Percentiles rank a stretch among this genome's conserved stretches.
Conservation (phyloP, 2,113 vertebrate species). For the Myodes glareolus region DNA sequence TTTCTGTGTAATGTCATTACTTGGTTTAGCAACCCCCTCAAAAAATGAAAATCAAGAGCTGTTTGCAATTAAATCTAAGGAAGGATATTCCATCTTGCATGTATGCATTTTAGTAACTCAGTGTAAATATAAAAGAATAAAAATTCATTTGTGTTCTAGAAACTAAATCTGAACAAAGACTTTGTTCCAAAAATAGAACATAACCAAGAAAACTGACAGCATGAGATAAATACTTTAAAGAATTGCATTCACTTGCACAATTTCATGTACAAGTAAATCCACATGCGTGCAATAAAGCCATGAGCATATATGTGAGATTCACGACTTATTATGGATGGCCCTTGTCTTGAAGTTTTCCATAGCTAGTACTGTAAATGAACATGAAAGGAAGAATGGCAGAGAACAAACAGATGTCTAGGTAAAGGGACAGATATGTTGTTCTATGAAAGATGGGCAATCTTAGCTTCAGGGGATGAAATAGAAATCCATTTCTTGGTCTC, state of each 20-base stretch:
- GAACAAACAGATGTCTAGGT: not conserved
- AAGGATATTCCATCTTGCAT: not conserved
- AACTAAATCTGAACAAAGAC: constrained; percentile 8
- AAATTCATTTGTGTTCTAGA: constrained; percentile 5
- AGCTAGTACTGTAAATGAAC: not conserved
- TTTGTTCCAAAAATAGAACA: constrained; percentile 33
- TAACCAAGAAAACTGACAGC: not conserved
- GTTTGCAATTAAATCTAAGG: not conserved
- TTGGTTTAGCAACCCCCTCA: not conserved
- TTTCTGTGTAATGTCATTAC: not conserved
- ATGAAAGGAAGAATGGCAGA: not conserved
- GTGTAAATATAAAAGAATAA: not conserved
- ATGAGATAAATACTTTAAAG: not conserved
- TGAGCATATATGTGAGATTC: not conserved
- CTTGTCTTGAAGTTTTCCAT: not conserved
- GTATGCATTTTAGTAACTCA: not conserved
- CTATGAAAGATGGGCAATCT: constrained; percentile 12
- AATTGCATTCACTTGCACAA: not conserved
- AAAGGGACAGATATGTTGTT: not conserved
- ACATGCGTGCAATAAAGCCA: not conserved
- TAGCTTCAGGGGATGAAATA: not conserved
- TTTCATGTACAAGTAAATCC: not conserved
- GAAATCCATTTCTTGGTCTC: constrained; percentile 24
- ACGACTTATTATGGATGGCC: not conserved
- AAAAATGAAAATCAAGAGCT: not conserved